Base-by-base conservation (phyloP, 2,113 vertebrate genomes). In the Vombatus ursinus region DNA sequence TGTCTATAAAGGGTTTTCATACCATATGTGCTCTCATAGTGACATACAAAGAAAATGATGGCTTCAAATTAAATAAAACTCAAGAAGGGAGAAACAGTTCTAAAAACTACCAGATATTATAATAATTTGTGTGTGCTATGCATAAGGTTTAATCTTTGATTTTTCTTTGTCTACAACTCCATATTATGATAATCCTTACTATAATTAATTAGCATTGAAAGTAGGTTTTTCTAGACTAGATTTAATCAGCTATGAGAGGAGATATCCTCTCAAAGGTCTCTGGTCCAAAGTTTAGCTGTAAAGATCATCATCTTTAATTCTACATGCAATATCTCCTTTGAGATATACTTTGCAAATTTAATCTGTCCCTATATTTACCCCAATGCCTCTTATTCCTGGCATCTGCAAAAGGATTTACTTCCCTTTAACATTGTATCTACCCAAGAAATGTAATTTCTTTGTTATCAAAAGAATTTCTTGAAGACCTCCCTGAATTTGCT, bases 51-150 rank as follows among this genome's bases (percentile, higher is more conserved):
- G 2, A 24, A 54, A 53, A 22, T 2, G 11, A 52, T 53, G 61
- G 28, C 23, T 44, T 97, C 89, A 53, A 92, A 8, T 28, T 44
- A 50, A 94, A 90, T 93, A 90, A 50, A 92, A 89, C 37, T 50
- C 93, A 96, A 84, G 25, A 94, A 96, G 23, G 90, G 89, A 94
- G 53, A 92, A 93, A 84, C 91, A 0, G 8, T 31, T 50, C 95
- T 91, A 50, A 94, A 96, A 96, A 77, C 52, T 68, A 8, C 44
- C 96, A 28, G 7, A 22, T 93, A 92, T 89, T 61, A 92, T 94
- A 92, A 93, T 91, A 48, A 8, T 52, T 8, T 52, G 91, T 93
- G 16, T 50, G 90, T 94, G 16, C 77, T 23, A 90, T 94, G 1
- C 16, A 47, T 44, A 51, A 61, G 47, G 1, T 24, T 92, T 50